Evolutionary conservation across 2,888 invertebrate genomes (phyloP).

Genomic region (Phalera bucephala): DNA sequence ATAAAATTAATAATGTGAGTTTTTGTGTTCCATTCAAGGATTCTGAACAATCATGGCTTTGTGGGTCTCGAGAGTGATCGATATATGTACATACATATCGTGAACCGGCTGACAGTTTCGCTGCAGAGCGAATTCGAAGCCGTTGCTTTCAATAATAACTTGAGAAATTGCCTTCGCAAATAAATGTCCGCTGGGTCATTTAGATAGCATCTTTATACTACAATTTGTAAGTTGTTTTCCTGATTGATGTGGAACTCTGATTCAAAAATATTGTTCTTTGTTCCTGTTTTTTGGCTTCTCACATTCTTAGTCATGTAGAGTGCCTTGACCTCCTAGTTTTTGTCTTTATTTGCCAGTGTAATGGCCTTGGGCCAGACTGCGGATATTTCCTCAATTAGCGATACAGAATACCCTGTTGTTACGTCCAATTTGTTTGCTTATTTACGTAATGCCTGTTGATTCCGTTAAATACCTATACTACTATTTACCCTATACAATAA

Average conservation of each 20-base stretch:
- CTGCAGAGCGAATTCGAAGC: constrained; percentile 20
- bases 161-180: constrained; percentile 24
- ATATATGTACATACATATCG: constrained; percentile 32
- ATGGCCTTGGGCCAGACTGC: constrained; percentile 61
- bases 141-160: constrained; percentile 11
- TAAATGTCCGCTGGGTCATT: constrained; percentile 15
- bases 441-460: constrained; percentile 13
- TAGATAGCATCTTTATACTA: constrained; percentile 25
- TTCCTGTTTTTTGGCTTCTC: constrained; percentile 52
- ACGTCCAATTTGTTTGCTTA: constrained; percentile 11
- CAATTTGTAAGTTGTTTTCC: constrained; percentile 23
- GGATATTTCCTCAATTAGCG: constrained; percentile 70
- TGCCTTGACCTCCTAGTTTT: constrained; percentile 68
- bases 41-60: constrained; percentile 44
- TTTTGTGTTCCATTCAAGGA: constrained; percentile 73
- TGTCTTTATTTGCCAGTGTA: constrained; percentile 61
- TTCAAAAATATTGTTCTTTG: constrained; percentile 51
- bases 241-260: constrained; percentile 34
- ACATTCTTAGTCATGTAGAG: constrained; percentile 59
- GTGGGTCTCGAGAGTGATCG: constrained; percentile 36
- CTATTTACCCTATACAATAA: no score
- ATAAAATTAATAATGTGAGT: constrained; percentile 68
- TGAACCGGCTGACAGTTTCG: constrained; percentile 32
- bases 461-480: no score
- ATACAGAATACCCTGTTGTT: constrained; percentile 37